phyloP scores from a whole-genome alignment of 2,888 invertebrate species.

The Sinopyrophorus schimmeli region DNA sequence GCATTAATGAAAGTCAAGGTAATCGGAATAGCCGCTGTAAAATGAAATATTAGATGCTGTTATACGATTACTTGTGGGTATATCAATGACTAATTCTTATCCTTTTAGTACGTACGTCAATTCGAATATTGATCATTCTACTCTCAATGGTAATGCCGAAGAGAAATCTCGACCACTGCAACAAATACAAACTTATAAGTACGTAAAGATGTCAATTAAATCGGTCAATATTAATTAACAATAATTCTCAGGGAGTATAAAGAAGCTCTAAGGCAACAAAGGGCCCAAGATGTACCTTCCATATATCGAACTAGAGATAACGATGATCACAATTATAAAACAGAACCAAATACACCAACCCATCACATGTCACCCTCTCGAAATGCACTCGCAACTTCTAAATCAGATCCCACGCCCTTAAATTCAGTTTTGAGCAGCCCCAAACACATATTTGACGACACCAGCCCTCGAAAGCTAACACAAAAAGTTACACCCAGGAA shows the following conservation, averaged over 20 bases:
- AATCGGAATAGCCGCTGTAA: too few species aligned
- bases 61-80: too few species aligned
- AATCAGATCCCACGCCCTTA: conserved; percentile 57
- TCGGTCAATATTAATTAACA: too few species aligned
- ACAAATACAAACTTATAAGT: conserved; percentile 79
- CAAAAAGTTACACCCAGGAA: conserved; percentile 80
- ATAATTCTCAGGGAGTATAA: conserved; percentile 75
- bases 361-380: conserved; percentile 56
- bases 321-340: conserved; percentile 60
- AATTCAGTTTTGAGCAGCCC: conserved; percentile 58
- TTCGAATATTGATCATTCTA: conserved; percentile 62
- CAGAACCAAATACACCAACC: conserved; percentile 57
- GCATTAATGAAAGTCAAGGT: too few species aligned
- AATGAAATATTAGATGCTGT: too few species aligned
- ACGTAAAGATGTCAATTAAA: too few species aligned
- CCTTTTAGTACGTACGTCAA: conserved; percentile 66
- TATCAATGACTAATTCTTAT: conserved; percentile 37
- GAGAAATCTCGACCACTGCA: conserved; percentile 69
- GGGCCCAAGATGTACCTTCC: conserved; percentile 72
- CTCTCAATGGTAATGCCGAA: conserved; percentile 60
- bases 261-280: conserved; percentile 84
- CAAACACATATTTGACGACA: conserved; percentile 62
- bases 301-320: conserved; percentile 72
- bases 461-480: conserved; percentile 66
- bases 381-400: conserved; percentile 52